Percentiles rank a stretch among this genome's conserved stretches.
phyloP scores from a whole-genome alignment of 2,888 invertebrate species.

The Microctonus brassicae region DNA sequence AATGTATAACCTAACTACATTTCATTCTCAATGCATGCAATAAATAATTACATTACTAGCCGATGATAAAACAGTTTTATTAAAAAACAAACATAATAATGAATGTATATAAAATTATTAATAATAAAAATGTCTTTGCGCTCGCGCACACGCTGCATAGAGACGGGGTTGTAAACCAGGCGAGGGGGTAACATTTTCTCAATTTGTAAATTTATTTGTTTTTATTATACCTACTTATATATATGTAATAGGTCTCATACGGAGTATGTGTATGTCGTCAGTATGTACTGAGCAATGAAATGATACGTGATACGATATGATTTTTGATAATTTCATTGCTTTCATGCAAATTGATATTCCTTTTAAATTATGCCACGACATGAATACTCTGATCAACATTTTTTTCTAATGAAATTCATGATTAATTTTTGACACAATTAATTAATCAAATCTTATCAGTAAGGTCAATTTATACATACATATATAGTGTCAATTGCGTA shows the following conservation, averaged over 20 bases:
- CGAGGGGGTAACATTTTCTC: neutral
- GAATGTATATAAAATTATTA: neutral
- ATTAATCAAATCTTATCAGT: neutral
- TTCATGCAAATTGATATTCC: too few relatives aligned
- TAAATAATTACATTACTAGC: too few relatives aligned
- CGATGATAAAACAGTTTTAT: too few relatives aligned
- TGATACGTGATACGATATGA: neutral
- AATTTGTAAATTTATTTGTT: neutral
- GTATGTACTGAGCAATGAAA: too few relatives aligned
- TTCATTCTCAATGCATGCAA: too few relatives aligned
- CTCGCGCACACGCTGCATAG: neutral
- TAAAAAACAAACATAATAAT: too few relatives aligned
- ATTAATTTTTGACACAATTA: neutral
- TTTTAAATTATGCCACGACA: neutral
- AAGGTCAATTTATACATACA: neutral
- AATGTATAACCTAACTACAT: too few relatives aligned
- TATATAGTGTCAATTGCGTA: neutral
- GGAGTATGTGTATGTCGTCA: too few relatives aligned
- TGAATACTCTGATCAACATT: neutral
- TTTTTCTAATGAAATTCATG: neutral
- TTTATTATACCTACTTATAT: neutral
- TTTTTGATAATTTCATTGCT: neutral
- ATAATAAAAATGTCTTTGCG: neutral
- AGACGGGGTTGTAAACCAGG: neutral
- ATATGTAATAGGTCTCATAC: too few relatives aligned